These are phyloP conservation scores for Lagorchestes hirsutus DNA, from an alignment of 2,797 vertebrate genomes.

Conservation along the genomic window DNA sequence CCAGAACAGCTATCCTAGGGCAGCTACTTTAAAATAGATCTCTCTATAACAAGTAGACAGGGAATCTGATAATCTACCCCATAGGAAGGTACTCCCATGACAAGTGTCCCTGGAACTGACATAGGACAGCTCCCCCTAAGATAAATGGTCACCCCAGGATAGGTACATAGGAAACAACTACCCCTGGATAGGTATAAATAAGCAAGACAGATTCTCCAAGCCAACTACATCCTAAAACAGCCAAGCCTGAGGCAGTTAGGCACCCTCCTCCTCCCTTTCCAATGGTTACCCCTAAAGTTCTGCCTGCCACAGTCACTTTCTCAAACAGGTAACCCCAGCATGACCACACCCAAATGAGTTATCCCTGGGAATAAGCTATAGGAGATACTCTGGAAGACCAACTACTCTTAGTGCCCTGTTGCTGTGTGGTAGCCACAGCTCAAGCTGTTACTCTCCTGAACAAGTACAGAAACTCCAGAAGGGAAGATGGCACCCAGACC, in stretches of 20 bases:
- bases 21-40: not conserved
- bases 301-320: not conserved
- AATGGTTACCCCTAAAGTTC: not conserved
- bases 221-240: not conserved
- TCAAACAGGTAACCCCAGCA: not conserved
- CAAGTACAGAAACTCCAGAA: not conserved
- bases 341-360: not conserved
- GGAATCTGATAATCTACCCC: not conserved
- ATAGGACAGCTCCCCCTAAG: not conserved
- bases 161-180: not conserved
- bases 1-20: constrained; percentile 15
- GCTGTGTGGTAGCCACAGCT: not conserved
- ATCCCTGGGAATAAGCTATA: not conserved
- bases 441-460: not conserved
- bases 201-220: not conserved
- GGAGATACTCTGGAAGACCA: not conserved
- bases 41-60: not conserved
- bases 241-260: not conserved
- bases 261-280: not conserved
- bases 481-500: not conserved
- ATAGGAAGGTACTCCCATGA: not conserved
- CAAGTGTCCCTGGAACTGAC: not conserved
- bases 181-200: not conserved
- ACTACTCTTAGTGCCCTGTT: not conserved
- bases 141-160: not conserved